Percentiles rank a stretch among this genome's conserved stretches.
phyloP scores from a whole-genome alignment of 35 echinoderm and acorn worm species.

The Acanthaster planci region DNA sequence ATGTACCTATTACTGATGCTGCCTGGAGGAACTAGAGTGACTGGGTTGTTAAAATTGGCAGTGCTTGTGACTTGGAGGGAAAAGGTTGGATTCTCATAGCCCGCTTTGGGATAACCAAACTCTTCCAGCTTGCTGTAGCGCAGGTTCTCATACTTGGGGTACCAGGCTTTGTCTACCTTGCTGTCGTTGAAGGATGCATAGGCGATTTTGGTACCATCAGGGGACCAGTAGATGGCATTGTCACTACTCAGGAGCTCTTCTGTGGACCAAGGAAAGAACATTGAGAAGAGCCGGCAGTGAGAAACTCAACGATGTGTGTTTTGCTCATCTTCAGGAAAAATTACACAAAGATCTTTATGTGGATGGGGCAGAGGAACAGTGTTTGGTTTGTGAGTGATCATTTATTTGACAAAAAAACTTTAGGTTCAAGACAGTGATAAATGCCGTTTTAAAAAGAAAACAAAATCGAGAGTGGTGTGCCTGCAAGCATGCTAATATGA shows the following conservation, averaged over 20 bases:
- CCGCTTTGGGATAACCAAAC: conserved; percentile 76
- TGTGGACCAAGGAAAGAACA: conserved; percentile 43
- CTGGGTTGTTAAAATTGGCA: conserved; percentile 6
- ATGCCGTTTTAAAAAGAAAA: too few relatives aligned
- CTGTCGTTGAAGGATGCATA: conserved; percentile 79
- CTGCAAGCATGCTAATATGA: too few relatives aligned
- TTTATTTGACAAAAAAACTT: too few relatives aligned
- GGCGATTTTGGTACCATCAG: conserved; percentile 41
- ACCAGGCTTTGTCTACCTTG: conserved; percentile 36
- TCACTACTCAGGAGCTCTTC: conserved; percentile 65
- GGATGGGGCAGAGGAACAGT: too few relatives aligned
- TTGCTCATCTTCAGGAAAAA: too few relatives aligned
- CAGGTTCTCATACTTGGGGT: conserved; percentile 68
- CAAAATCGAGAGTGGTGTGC: too few relatives aligned
- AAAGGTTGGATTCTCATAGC: conserved; percentile 58
- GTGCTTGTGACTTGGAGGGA: conserved; percentile 45
- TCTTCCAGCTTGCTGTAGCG: conserved; percentile 52
- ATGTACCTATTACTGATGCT: conserved; percentile 41
- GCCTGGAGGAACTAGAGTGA: conserved; percentile 59
- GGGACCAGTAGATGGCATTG: conserved; percentile 86
- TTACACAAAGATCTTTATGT: too few relatives aligned
- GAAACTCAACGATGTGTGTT: too few relatives aligned
- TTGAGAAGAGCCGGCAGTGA: neutral
- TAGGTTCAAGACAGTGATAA: too few relatives aligned
- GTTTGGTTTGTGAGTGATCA: too few relatives aligned